Base-by-base conservation (phyloP, 2,797 vertebrate species). In the Mycteria americana region DNA sequence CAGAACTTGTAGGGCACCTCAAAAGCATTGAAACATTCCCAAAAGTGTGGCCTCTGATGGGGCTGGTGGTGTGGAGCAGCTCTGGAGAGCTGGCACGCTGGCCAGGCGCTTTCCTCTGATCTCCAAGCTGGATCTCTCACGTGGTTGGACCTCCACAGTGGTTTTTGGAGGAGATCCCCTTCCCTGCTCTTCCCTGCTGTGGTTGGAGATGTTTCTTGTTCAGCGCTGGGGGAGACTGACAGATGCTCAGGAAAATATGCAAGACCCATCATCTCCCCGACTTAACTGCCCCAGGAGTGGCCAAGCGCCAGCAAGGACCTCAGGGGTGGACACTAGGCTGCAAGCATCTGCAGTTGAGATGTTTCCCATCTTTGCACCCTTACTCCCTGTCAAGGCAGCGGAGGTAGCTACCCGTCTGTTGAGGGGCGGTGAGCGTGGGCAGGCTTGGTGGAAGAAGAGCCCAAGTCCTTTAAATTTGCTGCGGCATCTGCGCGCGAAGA, bases 241-340 rank as follows among this genome's bases (percentile, higher is more conserved):
- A 31, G 67, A 33, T 18, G 62, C 35, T 50, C 25, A 23, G 45
- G 41, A 50, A n/a, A 70, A 14, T 7, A 24, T 8, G 15, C 6
- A 15, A 53, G 22, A 37, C 33, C 28, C 28, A 8, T 31, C 37
- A 9, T 22, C 45, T 50, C 53, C 31, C 17, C 3, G 2, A 3
- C 11, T 54, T 33, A 7, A 17, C 25, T 9, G 48, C 13, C 23
- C n/a, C 35, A 27, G 24, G 24, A 33, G 9, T 3, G 28, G 24
- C 56, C 57, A 30, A 70, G 13, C 1, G 0, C 18, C 33, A 31
- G 22, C 33, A 4, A 23, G 18, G 64, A 41, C 48, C 24, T 70
- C 15, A 6, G 15, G 45, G 31, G 31, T 43, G 39, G n/a, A 13
- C 24, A 1, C 39, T 9, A 23, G 5, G 2, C 23, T 9, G 0